Conservation (phyloP, 2,888 invertebrate genomes). For the Parthenolecanium corni region DNA sequence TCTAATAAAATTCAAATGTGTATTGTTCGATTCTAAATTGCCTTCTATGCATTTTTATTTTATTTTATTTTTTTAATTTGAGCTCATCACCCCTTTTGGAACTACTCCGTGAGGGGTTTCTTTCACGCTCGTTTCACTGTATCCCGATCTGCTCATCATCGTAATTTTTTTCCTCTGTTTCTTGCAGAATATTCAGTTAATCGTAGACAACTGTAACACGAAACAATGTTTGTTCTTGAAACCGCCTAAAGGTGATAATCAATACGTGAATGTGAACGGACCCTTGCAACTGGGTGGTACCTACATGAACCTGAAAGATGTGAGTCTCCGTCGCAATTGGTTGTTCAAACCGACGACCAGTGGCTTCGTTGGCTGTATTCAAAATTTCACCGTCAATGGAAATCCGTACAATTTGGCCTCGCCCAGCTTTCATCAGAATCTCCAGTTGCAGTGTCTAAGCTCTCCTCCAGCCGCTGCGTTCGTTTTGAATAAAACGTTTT, state of each 20-base stretch:
- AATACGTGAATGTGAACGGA: constrained; percentile 66
- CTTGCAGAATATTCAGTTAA: constrained; percentile 54
- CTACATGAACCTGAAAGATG: constrained; percentile 49
- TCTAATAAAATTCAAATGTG: too few relatives aligned
- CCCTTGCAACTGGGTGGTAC: constrained; percentile 78
- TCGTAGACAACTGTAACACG: constrained; percentile 60
- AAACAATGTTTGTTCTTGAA: constrained; percentile 59
- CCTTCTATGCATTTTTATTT: too few relatives aligned
- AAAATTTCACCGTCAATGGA: constrained; percentile 77
- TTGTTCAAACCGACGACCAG: constrained; percentile 53
- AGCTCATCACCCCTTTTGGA: too few relatives aligned
- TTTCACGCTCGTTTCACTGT: too few relatives aligned
- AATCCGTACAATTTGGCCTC: constrained; percentile 79
- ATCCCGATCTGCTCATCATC: too few relatives aligned
- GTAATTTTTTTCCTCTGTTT: not conserved
- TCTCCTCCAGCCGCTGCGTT: constrained; percentile 64
- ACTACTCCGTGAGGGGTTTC: too few relatives aligned
- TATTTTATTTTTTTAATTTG: too few relatives aligned
- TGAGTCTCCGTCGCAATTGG: constrained; percentile 57
- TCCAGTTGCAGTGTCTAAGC: constrained; percentile 62
- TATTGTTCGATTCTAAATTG: too few relatives aligned
- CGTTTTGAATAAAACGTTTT: constrained; percentile 72
- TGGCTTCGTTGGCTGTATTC: constrained; percentile 79
- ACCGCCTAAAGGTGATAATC: constrained; percentile 56
- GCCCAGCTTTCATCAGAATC: constrained; percentile 59